Base-by-base conservation (phyloP, 2,113 vertebrate species). In the Chaenogobius annularis region DNA sequence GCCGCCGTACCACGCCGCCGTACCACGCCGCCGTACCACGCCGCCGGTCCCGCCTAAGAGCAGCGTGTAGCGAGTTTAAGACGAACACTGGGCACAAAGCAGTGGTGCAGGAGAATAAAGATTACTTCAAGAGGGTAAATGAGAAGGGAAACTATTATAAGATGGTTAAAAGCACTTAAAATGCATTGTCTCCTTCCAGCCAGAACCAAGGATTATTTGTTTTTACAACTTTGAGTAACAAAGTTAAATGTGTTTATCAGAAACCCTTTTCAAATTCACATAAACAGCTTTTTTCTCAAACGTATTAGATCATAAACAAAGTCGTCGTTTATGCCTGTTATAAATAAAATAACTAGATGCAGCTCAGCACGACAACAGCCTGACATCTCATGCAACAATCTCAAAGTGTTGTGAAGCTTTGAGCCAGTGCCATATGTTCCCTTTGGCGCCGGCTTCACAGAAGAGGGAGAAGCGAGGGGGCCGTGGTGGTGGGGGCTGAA, bases 381-480 rank as follows among this genome's bases (percentile, higher is more conserved):
- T 47, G 62, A 22, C 15, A 68, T 78, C 58, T 73, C 70, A 62
- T 71, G 68, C 74, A 69, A 56, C 63, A 15, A 22, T 83, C 70
- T 74, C 37, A 47, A 11, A 66, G 73, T 58, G 66, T 48, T 77
- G 55, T 75, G 46, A 10, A 59, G 74, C 70, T 74, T 46, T 48
- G 67, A 83, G 66, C 68, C 73, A 19, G 66, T 19, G 76, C 81
- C 88, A 85, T 82, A 84, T 85, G 83, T 76, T 82, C 68, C 68
- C 35, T 72, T 73, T 76, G 83, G 80, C 63, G 12, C 73, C 55
- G 35, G 54, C 67, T 72, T 65, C 64, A 71, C 19, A 65, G 46
- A 61, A 62, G 70, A 71, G 44, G 15, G 65, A 66, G 72, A 63
- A 75, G 52, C 59, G 44, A 22, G 50, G 20, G n/a, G 23, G 46